Conservation (phyloP, 1,140 invertebrate genomes). For the Trigoniulus corallinus region DNA sequence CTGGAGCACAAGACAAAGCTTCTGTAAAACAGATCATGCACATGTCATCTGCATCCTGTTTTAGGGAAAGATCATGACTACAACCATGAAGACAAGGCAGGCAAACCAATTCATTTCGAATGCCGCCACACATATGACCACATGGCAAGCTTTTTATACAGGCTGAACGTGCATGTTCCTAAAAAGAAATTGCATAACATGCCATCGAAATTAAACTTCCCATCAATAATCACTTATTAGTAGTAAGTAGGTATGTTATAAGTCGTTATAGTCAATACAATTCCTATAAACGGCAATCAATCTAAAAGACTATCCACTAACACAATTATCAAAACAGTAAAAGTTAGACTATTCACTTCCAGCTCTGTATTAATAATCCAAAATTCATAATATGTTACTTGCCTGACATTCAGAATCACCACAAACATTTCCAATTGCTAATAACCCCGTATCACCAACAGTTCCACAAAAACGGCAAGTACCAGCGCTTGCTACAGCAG, state of each 20-base stretch:
- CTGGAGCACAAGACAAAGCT: slow-evolving; percentile 80
- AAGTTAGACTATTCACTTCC: too few relatives aligned
- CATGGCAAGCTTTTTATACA: slow-evolving; percentile 68
- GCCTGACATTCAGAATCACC: slow-evolving; percentile 82
- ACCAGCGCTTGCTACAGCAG: slow-evolving; percentile 36
- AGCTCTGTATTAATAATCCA: neutral
- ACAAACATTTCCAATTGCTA: slow-evolving; percentile 85
- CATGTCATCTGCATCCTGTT: slow-evolving; percentile 96
- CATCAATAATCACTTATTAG: neutral
- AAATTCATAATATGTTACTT: neutral
- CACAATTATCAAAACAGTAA: too few relatives aligned
- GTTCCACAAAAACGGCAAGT: slow-evolving; percentile 85
- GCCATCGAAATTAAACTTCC: too few relatives aligned
- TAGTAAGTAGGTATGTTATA: neutral
- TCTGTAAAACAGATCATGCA: slow-evolving; percentile 99
- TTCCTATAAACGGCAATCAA: too few relatives aligned
- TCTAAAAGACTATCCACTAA: too few relatives aligned
- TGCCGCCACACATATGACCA: slow-evolving; percentile 84
- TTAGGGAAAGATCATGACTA: slow-evolving; percentile 33
- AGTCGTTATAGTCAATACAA: too few relatives aligned
- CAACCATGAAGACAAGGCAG: slow-evolving; percentile 66
- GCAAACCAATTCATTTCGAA: slow-evolving; percentile 61
- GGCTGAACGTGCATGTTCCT: slow-evolving; percentile 68
- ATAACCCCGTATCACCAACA: slow-evolving; percentile 57
- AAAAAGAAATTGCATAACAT: slow-evolving; percentile 15